Evolutionary conservation across 2,113 vertebrate species (phyloP).

Genomic region (Raja brachyura): DNA sequence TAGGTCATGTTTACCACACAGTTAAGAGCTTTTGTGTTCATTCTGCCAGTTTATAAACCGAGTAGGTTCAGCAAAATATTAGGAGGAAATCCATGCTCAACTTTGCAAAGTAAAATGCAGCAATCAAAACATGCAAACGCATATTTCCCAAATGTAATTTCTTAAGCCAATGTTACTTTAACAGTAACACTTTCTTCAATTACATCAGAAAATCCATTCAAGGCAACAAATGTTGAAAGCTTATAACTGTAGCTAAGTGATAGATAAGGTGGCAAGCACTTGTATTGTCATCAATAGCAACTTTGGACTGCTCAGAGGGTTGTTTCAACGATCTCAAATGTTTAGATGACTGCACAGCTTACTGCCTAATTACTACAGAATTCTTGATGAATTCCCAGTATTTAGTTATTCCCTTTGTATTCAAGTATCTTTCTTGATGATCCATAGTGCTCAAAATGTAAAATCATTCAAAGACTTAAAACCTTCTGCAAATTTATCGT

Average conservation of each 20-base stretch:
- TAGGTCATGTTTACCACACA: not conserved
- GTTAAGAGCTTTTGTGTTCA: not conserved
- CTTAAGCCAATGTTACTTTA: not conserved
- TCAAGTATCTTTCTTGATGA: no score
- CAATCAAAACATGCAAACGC: not conserved
- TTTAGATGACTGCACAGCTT: not conserved
- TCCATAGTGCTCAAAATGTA: no score
- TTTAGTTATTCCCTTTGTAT: no score
- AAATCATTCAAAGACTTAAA: no score
- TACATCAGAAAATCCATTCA: not conserved
- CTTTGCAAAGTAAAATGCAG: no score
- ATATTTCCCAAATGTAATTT: not conserved
- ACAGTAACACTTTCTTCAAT: not conserved
- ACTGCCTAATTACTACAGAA: not conserved
- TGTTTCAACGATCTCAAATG: not conserved
- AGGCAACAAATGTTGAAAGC: not conserved
- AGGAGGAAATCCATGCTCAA: not conserved
- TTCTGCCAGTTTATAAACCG: not conserved
- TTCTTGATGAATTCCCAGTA: no score
- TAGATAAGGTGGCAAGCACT: not conserved
- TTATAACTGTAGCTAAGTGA: not conserved
- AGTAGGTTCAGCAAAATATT: not conserved
- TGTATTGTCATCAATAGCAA: not conserved
- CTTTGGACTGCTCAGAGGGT: no score
- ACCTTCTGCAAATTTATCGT: no score